Base-by-base conservation (phyloP, 2,113 vertebrate genomes). In the Mastomys coucha region DNA sequence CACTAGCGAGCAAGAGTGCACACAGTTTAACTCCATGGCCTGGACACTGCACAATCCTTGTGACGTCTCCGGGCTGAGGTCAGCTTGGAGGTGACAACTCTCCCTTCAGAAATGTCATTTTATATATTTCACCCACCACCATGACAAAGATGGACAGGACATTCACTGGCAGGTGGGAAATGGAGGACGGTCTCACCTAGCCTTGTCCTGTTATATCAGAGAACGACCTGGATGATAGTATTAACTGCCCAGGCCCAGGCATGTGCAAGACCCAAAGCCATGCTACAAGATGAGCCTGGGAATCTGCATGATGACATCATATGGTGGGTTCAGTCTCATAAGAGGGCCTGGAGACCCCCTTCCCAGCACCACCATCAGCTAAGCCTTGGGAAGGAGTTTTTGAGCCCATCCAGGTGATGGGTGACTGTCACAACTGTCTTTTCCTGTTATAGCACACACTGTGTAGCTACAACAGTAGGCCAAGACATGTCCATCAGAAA, bases 301-400 rank as follows among this genome's bases (percentile, higher is more conserved):
- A 19, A 56, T 53, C 95, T 72, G 58, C 0, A 17, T 36, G 49
- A 1, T 24, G 5, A 6, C 19, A 45, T 26, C 65, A 31, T 26
- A 0, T n/a, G 2, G 20, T 0, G 0, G 69, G n/a, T 69, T 77
- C 56, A 60, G 0, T 31, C 16, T n/a, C 63, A 14, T 14, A 14
- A 5, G 24, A 63, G 42, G 84, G 24, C 72, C 65, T 9, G 49
- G 65, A 39, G 12, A 7, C n/a, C 53, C 67, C 33, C 28, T 42
- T 16, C 33, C 5, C 20, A 42, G 73, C 14, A 39, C 24, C 0
- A 11, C n/a, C 13, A 28, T 1, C 14, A 10, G 33, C 12, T 1
- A 7, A 17, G 9, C 31, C 65, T 75, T 33, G 16, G 39, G 24
- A 33, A 78, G 65, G n/a, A 65, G 60, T 10, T 76, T 84, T 2